phyloP scores from a whole-genome alignment of 2,888 invertebrate species.

The Drosophila meridionalis region DNA sequence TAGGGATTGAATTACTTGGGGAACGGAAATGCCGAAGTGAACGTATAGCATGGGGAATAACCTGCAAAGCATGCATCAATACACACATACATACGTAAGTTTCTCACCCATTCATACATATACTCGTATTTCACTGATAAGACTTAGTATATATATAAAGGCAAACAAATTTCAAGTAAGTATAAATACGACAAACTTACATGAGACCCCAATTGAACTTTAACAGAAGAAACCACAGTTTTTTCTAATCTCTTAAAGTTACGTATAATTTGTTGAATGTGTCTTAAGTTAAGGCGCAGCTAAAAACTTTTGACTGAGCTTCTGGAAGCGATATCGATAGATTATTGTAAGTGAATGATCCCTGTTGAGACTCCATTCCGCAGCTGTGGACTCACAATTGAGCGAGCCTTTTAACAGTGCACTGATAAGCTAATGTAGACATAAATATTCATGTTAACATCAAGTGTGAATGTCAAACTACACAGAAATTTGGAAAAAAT shows the following conservation, averaged over 20 bases:
- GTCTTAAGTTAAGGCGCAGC: background rate
- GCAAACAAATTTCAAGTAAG: background rate
- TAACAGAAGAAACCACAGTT: background rate
- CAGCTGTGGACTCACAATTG: too few relatives aligned
- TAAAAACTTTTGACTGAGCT: background rate
- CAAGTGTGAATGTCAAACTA: background rate
- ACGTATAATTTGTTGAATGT: background rate
- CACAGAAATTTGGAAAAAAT: background rate
- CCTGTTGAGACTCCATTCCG: background rate
- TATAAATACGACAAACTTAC: background rate
- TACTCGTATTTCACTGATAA: background rate
- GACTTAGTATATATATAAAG: background rate
- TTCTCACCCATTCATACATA: background rate
- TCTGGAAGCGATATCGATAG: background rate
- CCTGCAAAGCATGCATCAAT: background rate
- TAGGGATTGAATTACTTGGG: background rate
- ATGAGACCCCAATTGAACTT: background rate
- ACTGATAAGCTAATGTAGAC: background rate
- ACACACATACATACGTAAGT: background rate
- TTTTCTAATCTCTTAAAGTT: background rate
- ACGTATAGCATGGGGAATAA: background rate
- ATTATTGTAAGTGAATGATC: too few relatives aligned
- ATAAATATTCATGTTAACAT: background rate
- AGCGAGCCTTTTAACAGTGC: too few relatives aligned
- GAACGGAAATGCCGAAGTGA: background rate